Percentiles rank a stretch among this genome's conserved stretches.
Conservation (phyloP, 1,140 invertebrate species). For the Drosophila kikkawai region DNA sequence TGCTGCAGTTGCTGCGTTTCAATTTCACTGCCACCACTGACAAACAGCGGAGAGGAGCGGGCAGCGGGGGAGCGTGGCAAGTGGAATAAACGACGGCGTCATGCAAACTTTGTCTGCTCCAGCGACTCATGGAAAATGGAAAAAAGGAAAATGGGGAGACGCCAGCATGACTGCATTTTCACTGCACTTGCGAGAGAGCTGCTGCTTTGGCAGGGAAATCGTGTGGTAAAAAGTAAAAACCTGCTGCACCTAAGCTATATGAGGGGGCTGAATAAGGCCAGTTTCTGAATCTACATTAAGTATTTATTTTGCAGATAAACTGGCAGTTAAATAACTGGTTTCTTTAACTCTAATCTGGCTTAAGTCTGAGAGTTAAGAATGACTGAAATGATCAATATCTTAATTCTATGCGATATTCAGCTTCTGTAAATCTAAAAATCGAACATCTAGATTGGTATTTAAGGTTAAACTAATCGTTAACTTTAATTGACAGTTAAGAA, state of each 20-base stretch:
- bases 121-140: slow-evolving; percentile 49
- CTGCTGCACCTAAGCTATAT: slow-evolving; percentile 16
- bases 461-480: background rate
- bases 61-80: slow-evolving; percentile 19
- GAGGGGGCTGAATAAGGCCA: slow-evolving; percentile 1
- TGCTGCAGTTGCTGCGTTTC: slow-evolving; percentile 49
- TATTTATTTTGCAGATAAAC: background rate
- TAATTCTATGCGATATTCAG: background rate
- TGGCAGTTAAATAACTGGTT: background rate
- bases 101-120: slow-evolving; percentile 77
- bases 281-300: background rate
- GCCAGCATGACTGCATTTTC: slow-evolving; percentile 79
- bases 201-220: slow-evolving; percentile 57
- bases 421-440: background rate
- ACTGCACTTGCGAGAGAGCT: slow-evolving; percentile 57
- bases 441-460: background rate
- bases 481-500: background rate
- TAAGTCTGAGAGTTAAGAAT: background rate
- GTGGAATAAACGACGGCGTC: slow-evolving; percentile 68
- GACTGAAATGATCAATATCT: background rate
- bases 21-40: slow-evolving; percentile 72
- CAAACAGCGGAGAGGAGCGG: background rate
- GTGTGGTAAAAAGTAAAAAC: slow-evolving; percentile 61
- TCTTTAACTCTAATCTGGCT: background rate
- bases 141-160: slow-evolving; percentile 51